Percentiles rank a stretch among this genome's conserved stretches.
phyloP scores from a whole-genome alignment of 2,797 vertebrate genomes.

The Pantherophis vulpinus region DNA sequence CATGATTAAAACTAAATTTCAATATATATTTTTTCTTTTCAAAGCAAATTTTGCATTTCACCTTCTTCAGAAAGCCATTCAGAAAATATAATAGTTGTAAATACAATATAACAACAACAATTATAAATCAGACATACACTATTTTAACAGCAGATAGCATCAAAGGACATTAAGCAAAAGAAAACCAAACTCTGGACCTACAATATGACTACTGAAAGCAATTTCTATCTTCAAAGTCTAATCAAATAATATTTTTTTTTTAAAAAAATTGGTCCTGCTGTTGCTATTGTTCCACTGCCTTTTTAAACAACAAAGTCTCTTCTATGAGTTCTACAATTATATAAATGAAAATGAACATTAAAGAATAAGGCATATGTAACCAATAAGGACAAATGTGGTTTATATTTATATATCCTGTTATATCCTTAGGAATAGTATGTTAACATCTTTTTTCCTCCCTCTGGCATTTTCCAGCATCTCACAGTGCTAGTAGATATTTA shows the following conservation, averaged over 20 bases:
- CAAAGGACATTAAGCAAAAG: not conserved
- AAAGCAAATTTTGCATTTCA: not conserved
- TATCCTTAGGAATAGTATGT: not conserved
- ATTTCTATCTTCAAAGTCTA: not conserved
- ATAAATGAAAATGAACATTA: not conserved
- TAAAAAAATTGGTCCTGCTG: not conserved
- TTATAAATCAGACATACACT: not conserved
- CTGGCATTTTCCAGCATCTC: not conserved
- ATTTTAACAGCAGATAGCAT: not conserved
- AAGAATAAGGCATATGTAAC: not conserved
- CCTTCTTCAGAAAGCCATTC: not conserved
- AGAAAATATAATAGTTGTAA: not conserved
- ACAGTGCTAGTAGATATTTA: not conserved
- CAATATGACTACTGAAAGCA: not conserved
- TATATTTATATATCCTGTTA: not conserved
- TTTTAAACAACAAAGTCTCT: not conserved
- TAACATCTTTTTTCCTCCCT: not conserved
- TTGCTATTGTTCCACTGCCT: not conserved
- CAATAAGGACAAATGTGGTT: slow-evolving; percentile 1
- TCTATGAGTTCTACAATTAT: not conserved
- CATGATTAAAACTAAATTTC: not conserved
- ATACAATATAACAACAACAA: not conserved
- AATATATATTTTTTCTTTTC: not conserved
- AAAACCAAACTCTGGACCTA: not conserved
- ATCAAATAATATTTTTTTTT: not conserved